A percentile compares a stretch with the other conserved stretches of the same genome.
These are phyloP conservation scores for Lobophora halterata DNA, from an alignment of 2,888 invertebrate species.

Conservation along the genomic window DNA sequence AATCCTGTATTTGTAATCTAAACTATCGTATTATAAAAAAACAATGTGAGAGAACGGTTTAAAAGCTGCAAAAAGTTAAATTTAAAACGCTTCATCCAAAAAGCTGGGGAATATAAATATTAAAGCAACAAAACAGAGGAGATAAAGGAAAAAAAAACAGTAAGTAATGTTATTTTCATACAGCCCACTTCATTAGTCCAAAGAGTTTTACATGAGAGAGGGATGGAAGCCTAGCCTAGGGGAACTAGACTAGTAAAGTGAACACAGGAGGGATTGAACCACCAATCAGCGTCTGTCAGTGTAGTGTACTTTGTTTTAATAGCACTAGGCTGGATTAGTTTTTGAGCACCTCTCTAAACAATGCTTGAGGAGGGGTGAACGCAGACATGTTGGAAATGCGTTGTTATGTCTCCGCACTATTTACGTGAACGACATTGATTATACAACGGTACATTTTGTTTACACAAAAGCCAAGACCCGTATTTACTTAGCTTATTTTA, in stretches of 20 bases:
- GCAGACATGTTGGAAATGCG: conserved; percentile 52
- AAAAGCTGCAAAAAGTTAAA: too few relatives aligned
- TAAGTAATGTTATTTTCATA: too few relatives aligned
- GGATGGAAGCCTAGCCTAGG: conserved; percentile 4
- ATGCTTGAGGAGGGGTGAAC: conserved; percentile 50
- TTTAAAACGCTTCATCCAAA: too few relatives aligned
- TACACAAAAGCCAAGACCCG: too few relatives aligned
- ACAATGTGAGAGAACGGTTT: too few relatives aligned
- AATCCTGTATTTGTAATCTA: too few relatives aligned
- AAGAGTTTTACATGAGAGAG: conserved; percentile 12
- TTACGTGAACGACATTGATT: neutral
- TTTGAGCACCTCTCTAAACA: conserved; percentile 69
- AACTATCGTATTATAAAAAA: too few relatives aligned
- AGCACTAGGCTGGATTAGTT: conserved; percentile 76
- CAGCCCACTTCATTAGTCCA: conserved; percentile 17
- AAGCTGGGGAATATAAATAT: too few relatives aligned
- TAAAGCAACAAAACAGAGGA: too few relatives aligned
- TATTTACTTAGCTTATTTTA: too few relatives aligned
- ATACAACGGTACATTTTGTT: too few relatives aligned
- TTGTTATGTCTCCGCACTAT: conserved; percentile 10
- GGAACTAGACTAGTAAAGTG: conserved; percentile 10
- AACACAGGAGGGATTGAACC: conserved; percentile 42
- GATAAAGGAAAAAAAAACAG: too few relatives aligned
- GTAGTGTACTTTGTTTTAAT: conserved; percentile 69
- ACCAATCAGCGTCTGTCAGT: conserved; percentile 64